phyloP scores from a whole-genome alignment of 2,888 invertebrate genomes.

The Siphonodentalium dalli region DNA sequence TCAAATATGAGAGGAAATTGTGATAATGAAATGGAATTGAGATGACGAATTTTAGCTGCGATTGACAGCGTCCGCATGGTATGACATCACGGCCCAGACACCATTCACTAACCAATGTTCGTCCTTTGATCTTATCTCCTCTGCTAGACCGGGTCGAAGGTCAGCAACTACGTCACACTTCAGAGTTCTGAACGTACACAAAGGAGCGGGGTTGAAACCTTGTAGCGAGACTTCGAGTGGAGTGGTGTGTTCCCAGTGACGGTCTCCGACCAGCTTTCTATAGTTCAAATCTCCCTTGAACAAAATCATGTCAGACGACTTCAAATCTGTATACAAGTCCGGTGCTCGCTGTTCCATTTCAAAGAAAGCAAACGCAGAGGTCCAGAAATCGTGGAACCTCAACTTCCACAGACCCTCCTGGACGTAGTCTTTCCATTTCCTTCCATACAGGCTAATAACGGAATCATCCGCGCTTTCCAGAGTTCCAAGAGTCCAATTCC shows the following conservation, averaged over 20 bases:
- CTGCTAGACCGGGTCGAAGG: constrained; percentile 71
- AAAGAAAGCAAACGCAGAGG: constrained; percentile 79
- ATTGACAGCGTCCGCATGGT: no score
- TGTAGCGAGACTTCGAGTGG: constrained; percentile 74
- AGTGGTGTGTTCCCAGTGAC: constrained; percentile 76
- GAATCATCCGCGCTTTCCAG: constrained; percentile 43
- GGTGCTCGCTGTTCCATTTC: constrained; percentile 78
- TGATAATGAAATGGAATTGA: no score
- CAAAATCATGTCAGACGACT: constrained; percentile 75
- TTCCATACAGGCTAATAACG: constrained; percentile 41
- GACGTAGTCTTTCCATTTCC: constrained; percentile 71
- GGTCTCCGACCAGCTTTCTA: constrained; percentile 88
- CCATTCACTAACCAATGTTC: constrained; percentile 82
- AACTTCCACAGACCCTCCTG: constrained; percentile 45
- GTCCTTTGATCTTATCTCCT: constrained; percentile 56
- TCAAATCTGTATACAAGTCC: constrained; percentile 76
- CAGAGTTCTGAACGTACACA: constrained; percentile 83
- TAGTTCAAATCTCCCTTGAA: constrained; percentile 97
- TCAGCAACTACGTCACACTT: constrained; percentile 91
- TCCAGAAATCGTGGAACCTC: constrained; percentile 77
- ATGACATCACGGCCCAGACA: constrained; percentile 81
- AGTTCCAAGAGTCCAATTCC: constrained; percentile 73
- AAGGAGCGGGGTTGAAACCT: constrained; percentile 82
- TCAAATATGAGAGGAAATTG: no score
- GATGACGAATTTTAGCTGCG: no score